Base-by-base conservation (phyloP, 2,888 invertebrate genomes). In the Phlogophora meticulosa region DNA sequence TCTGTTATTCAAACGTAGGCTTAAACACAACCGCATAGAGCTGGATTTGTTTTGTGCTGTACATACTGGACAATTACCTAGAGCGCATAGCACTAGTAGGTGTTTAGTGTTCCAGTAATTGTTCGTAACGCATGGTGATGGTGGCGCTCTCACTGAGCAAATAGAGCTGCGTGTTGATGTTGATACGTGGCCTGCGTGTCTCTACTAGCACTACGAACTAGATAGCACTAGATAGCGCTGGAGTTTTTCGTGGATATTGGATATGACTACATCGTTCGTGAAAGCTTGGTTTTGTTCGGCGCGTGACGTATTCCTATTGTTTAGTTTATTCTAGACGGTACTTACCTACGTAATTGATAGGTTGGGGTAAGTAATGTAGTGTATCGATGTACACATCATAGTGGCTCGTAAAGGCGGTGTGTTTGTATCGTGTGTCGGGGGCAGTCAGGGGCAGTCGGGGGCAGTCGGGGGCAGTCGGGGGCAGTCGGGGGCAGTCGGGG, bases 101-200 rank as follows among this genome's bases (percentile, higher is more conserved):
- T 42, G 40, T 34, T 46, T 34, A 34, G 40, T 60, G 43, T 74
- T 71, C 48, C 9, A 67, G 46, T 53, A 61, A 71, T 77, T 55
- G 72, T 51, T 49, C 24, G 17, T 76, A 76, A 76, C 57, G 49
- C 22, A 36, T 45, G 40, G 48, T 20, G 24, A 46, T 61, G 56
- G n/a, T 7, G 7, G n/a, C 17, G 17, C 15, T 40, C 28, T 28
- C 17, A 20, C 34, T 24, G 28, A 63, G 57, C 58, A 51, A 34
- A 55, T 43, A 48, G 65, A 28, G 28, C 28, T 28, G 28, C 28
- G 28, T 36, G 45, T 24, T 15, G 4, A 34, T 28, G 45, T 45
- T 17, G 36, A n/a, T 11, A 10, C 15, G 48, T n/a, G 13, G 11
- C 4, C 40, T 13, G 45, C n/a, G 11, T 1, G 10, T 7, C n/a